phyloP scores from a whole-genome alignment of 2,113 vertebrate genomes.

The Centropus bengalensis region DNA sequence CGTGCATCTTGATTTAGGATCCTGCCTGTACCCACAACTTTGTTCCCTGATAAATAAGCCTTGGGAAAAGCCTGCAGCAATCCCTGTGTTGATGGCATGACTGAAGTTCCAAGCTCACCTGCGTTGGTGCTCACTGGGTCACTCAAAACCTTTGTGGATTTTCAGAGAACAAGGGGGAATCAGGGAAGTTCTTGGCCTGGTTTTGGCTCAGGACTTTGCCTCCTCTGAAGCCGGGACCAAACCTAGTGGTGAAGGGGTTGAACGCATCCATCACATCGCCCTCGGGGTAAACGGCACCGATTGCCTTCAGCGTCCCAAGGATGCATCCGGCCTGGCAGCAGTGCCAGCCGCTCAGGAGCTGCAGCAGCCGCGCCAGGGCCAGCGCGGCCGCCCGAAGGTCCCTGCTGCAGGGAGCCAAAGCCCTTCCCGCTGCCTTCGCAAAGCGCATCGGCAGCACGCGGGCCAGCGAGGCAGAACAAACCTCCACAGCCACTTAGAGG shows the following conservation, averaged over 20 bases:
- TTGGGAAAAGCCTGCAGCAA: not conserved
- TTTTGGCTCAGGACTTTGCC: not conserved
- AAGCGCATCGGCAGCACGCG: rapidly evolving
- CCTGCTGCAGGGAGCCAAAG: rapidly evolving
- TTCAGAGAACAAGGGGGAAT: not conserved
- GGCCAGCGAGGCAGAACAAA: not conserved
- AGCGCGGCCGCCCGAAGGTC: rapidly evolving
- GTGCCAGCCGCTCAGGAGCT: not conserved
- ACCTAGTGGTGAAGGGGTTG: not conserved
- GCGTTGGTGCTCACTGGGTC: not conserved
- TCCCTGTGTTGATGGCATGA: not conserved
- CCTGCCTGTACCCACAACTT: not conserved
- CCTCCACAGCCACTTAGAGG: not conserved
- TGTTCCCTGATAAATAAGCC: not conserved
- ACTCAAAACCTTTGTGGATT: not conserved
- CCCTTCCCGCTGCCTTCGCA: not conserved
- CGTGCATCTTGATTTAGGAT: no score
- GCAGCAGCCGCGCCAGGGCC: not conserved
- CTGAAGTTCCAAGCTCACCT: not conserved
- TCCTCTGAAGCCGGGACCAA: not conserved
- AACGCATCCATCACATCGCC: not conserved
- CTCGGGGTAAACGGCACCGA: no score
- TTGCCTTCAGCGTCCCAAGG: not conserved
- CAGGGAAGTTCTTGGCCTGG: not conserved
- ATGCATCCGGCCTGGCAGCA: not conserved